Conservation (phyloP, 2,888 invertebrate species). For the Cepaea hortensis region DNA sequence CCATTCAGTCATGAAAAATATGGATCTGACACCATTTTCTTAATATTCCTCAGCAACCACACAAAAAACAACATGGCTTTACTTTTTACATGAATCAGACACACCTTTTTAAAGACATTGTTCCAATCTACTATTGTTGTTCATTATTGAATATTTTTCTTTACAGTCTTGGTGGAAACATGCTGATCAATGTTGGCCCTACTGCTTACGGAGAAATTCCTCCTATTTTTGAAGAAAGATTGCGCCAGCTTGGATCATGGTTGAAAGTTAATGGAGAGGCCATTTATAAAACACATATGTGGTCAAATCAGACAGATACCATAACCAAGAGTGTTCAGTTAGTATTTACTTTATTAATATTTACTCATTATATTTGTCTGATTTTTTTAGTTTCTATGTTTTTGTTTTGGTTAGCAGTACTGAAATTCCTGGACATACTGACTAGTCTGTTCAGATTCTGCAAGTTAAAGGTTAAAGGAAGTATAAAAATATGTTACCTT, state of each 20-base stretch:
- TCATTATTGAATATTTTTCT: not conserved
- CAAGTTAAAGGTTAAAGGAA: no score
- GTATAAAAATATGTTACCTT: no score
- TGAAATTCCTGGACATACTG: no score
- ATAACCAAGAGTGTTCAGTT: slow-evolving; percentile 84
- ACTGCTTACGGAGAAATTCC: slow-evolving; percentile 89
- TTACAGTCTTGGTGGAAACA: slow-evolving; percentile 80
- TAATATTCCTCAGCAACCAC: no score
- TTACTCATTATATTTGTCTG: not conserved
- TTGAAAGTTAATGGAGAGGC: slow-evolving; percentile 88
- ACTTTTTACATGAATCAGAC: not conserved
- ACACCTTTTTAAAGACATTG: not conserved
- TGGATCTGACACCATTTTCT: no score
- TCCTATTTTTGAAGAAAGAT: slow-evolving; percentile 89
- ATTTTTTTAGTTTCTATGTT: no score
- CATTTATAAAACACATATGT: slow-evolving; percentile 86
- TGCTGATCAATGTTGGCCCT: slow-evolving; percentile 89
- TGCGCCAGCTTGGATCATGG: slow-evolving; percentile 87
- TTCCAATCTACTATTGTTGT: not conserved
- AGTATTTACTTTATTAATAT: slow-evolving; percentile 40
- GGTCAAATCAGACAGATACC: slow-evolving; percentile 86
- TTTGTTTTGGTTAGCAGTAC: no score
- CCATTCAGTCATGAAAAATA: no score
- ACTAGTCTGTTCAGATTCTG: no score
- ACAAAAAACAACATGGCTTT: no score